Percentiles rank a stretch among this genome's conserved stretches.
phyloP scores from a whole-genome alignment of 2,888 invertebrate genomes.

The Paralinhomoeus sp. region DNA sequence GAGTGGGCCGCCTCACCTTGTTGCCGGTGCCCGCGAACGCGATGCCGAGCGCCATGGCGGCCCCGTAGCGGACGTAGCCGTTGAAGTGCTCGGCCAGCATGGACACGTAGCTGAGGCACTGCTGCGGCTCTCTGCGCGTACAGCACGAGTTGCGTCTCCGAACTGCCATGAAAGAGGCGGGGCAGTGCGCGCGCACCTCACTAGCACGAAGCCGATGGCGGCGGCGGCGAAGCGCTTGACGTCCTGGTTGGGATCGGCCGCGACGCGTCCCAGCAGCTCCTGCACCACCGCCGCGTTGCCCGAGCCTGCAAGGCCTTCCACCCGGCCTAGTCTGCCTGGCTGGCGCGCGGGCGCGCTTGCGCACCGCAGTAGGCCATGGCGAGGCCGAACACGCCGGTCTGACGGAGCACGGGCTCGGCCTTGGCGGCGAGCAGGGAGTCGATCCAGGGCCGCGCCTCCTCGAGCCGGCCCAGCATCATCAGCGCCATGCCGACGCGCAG shows the following conservation, averaged over 20 bases:
- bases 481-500: slow-evolving; percentile 85
- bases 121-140: slow-evolving; percentile 68
- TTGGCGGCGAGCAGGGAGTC: slow-evolving; percentile 35
- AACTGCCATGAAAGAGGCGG: too few relatives aligned
- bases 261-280: slow-evolving; percentile 63
- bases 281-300: slow-evolving; percentile 90
- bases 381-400: slow-evolving; percentile 90
- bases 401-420: slow-evolving; percentile 18
- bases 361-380: slow-evolving; percentile 34
- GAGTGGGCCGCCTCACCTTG: slow-evolving; percentile 30
- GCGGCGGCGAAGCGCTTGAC: slow-evolving; percentile 93
- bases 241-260: slow-evolving; percentile 93
- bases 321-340: slow-evolving; percentile 27
- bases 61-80: slow-evolving; percentile 93
- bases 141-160: not conserved
- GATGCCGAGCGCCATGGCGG: slow-evolving; percentile 94
- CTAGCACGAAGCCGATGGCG: slow-evolving; percentile 85
- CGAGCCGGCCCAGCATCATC: slow-evolving; percentile 84
- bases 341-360: not conserved
- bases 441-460: slow-evolving; percentile 82
- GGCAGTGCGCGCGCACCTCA: slow-evolving; percentile 42
- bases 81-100: slow-evolving; percentile 93
- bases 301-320: slow-evolving; percentile 76
- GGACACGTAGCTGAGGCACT: slow-evolving; percentile 79
- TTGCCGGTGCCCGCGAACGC: slow-evolving; percentile 96